Evolutionary conservation across 1,140 invertebrate genomes (phyloP).

Genomic region (Sesamia nonagrioides): DNA sequence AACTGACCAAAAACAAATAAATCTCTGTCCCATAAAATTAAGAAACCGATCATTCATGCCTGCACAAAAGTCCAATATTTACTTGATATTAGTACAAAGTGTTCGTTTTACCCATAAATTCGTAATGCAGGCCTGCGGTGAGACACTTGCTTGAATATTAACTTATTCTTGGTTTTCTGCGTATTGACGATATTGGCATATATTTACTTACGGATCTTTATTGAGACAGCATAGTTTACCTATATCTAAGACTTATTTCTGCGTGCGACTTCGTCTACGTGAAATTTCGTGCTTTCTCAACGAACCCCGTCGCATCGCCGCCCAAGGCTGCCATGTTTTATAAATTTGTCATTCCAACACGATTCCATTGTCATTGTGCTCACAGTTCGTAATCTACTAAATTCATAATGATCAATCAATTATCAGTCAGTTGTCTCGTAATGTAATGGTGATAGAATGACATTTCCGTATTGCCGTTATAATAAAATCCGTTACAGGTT

Average conservation of each 20-base stretch:
- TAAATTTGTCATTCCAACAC: too few species aligned
- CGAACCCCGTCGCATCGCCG: too few species aligned
- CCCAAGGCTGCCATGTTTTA: too few species aligned
- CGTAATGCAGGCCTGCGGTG: slow-evolving; percentile 3
- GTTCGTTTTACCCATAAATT: slow-evolving; percentile 12
- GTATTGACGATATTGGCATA: not conserved
- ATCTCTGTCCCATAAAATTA: slow-evolving; percentile 21
- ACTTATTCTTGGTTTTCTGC: not conserved
- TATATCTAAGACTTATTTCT: not conserved
- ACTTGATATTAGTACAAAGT: slow-evolving; percentile 9
- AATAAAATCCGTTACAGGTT: too few species aligned
- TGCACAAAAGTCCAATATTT: not conserved
- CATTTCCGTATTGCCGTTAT: too few species aligned
- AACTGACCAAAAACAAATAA: slow-evolving; percentile 17
- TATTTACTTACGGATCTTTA: not conserved
- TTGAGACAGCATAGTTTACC: not conserved
- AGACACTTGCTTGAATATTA: slow-evolving; percentile 3
- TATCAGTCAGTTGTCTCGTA: too few species aligned
- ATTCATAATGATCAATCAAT: too few species aligned
- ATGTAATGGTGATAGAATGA: too few species aligned
- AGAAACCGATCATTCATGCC: not conserved
- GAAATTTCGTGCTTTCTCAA: too few species aligned
- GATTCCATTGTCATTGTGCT: too few species aligned
- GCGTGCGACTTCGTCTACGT: not conserved
- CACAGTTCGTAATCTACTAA: too few species aligned